These are phyloP conservation scores for Ommatoiulus sabulosus DNA, from an alignment of 2,888 invertebrate genomes.

Conservation along the genomic window DNA sequence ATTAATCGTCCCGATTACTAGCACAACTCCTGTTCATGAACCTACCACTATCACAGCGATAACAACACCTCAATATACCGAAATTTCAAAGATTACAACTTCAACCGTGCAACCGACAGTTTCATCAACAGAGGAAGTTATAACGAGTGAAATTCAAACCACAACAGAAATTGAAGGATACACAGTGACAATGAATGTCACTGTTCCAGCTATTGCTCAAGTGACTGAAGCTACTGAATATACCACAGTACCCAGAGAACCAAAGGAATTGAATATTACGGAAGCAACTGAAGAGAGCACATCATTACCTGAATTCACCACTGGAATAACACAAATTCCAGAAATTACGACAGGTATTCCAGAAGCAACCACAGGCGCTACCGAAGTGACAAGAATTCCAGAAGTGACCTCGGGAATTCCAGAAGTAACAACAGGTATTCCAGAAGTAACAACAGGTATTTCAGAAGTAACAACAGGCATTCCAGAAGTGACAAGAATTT, in stretches of 20 bases:
- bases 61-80: background rate
- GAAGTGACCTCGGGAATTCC: background rate
- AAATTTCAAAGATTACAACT: background rate
- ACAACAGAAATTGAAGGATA: constrained; percentile 53
- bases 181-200: constrained; percentile 44
- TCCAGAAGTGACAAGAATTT: background rate
- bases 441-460: too few relatives aligned
- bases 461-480: too few relatives aligned
- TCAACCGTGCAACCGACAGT: background rate
- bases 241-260: background rate
- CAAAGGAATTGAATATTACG: constrained; percentile 29
- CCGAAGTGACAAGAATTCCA: background rate
- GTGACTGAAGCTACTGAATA: constrained; percentile 44
- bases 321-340: background rate
- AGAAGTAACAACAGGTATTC: too few relatives aligned
- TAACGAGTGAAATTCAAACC: background rate
- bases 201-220: constrained; percentile 50
- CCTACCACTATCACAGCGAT: background rate
- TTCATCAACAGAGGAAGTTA: background rate
- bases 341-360: constrained; percentile 15
- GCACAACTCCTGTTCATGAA: constrained; percentile 8
- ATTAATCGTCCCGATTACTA: background rate
- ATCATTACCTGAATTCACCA: background rate
- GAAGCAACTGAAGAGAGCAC: constrained; percentile 49
- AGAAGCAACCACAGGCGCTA: background rate